Conservation (phyloP, 2,113 vertebrate genomes). For the Trematocara zebra region DNA sequence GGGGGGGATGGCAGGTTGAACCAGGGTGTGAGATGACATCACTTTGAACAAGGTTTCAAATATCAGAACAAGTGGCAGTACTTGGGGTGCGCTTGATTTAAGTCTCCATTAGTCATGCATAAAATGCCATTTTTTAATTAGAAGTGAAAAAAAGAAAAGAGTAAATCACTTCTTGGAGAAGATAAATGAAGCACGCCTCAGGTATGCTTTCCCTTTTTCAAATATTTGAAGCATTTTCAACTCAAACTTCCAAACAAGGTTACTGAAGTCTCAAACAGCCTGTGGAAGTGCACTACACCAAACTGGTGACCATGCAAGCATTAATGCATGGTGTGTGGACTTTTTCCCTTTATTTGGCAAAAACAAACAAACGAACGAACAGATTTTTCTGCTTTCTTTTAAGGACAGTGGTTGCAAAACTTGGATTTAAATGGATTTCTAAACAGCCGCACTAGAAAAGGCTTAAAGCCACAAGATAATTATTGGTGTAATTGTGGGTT, state of each 20-base stretch:
- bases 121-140: not conserved
- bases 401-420: not conserved
- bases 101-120: not conserved
- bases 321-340: not conserved
- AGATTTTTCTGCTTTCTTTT: not conserved
- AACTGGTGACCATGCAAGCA: not conserved
- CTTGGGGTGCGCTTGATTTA: slow-evolving; percentile 5
- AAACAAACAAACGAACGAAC: not conserved
- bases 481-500: slow-evolving; percentile 15
- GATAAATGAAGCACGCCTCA: slow-evolving; percentile 22
- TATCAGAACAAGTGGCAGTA: slow-evolving; percentile 17
- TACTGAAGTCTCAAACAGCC: slow-evolving; percentile 40
- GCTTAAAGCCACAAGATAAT: slow-evolving; percentile 21
- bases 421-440: slow-evolving; percentile 7
- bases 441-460: not conserved
- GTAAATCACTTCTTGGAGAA: not conserved
- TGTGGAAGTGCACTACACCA: slow-evolving; percentile 26
- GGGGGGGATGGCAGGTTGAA: slow-evolving; percentile 48
- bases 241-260: slow-evolving; percentile 27
- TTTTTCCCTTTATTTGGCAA: not conserved
- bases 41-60: slow-evolving; percentile 59
- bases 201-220: slow-evolving; percentile 7
- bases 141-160: not conserved
- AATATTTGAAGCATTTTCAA: slow-evolving; percentile 63
- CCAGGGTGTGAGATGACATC: slow-evolving; percentile 54